A percentile compares a stretch with the other conserved stretches of the same genome.
phyloP scores from a whole-genome alignment of 2,113 vertebrate genomes.

The Triplophysa dalaica region DNA sequence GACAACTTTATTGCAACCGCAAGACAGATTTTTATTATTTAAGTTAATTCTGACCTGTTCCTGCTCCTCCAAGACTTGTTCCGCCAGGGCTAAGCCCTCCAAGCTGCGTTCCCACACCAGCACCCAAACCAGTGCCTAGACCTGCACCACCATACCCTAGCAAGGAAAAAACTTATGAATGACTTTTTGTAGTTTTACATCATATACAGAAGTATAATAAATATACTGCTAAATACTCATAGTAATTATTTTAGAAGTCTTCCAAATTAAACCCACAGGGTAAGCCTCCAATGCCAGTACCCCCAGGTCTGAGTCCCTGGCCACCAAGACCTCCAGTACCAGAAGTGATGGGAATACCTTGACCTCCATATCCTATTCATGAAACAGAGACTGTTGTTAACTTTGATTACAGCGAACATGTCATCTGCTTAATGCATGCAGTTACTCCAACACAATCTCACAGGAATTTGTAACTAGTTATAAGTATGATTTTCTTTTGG shows the following conservation, averaged over 20 bases:
- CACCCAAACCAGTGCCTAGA: conserved; percentile 2
- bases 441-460: no score
- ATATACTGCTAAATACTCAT: no score
- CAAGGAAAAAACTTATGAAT: not conserved
- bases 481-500: no score
- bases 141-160: not conserved
- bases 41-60: conserved; percentile 8
- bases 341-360: not conserved
- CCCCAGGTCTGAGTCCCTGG: conserved; percentile 26
- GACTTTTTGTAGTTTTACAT: not conserved
- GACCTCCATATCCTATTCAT: conserved; percentile 34
- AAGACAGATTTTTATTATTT: not conserved
- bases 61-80: conserved; percentile 13
- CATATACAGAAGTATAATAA: no score
- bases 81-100: conserved; percentile 39
- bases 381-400: not conserved
- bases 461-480: no score
- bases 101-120: conserved; percentile 15
- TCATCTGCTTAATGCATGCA: not conserved
- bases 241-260: no score
- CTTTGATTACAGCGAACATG: not conserved
- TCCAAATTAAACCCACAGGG: conserved; percentile 15
- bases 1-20: not conserved
- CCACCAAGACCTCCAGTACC: conserved; percentile 56
- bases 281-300: conserved; percentile 42